These are phyloP conservation scores for Chinchilla lanigera DNA, from an alignment of 2,113 vertebrate genomes.

Conservation along the genomic window DNA sequence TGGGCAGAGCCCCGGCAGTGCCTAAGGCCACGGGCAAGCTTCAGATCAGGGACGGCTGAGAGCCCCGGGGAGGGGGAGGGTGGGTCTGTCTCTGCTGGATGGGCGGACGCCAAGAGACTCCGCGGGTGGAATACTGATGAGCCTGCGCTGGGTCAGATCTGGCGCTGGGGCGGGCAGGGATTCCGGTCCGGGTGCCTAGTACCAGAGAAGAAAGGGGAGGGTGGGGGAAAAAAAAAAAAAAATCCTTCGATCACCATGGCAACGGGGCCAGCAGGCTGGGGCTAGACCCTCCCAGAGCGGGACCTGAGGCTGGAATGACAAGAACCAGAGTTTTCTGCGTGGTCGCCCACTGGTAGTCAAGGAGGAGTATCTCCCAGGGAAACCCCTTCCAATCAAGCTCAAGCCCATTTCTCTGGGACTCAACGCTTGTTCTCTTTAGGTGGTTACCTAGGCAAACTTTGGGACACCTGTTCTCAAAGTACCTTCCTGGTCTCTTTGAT, in stretches of 20 bases:
- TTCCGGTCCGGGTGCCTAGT: background rate
- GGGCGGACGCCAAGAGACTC: background rate
- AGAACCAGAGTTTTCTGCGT: background rate
- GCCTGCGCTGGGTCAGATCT: background rate
- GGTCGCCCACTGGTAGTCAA: background rate
- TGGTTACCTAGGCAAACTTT: slow-evolving; percentile 55
- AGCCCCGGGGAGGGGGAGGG: background rate
- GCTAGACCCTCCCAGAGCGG: background rate
- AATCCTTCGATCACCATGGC: background rate
- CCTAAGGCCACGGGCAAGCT: background rate
- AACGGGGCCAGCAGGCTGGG: background rate
- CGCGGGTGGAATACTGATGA: slow-evolving; percentile 61
- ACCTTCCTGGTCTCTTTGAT: background rate
- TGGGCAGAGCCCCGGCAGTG: background rate
- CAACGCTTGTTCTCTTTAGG: background rate
- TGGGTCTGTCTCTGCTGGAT: background rate
- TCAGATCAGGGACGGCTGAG: background rate
- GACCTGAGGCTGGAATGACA: background rate
- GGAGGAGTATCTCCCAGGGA: background rate
- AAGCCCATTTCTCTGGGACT: background rate
- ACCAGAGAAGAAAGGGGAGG: background rate
- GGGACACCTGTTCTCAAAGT: slow-evolving; percentile 59
- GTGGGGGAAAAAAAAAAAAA: too few species aligned
- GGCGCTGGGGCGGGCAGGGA: background rate
- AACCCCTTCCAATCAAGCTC: background rate